Evolutionary conservation across 2,797 vertebrate species (phyloP).

Genomic region (Myotis findleyi): DNA sequence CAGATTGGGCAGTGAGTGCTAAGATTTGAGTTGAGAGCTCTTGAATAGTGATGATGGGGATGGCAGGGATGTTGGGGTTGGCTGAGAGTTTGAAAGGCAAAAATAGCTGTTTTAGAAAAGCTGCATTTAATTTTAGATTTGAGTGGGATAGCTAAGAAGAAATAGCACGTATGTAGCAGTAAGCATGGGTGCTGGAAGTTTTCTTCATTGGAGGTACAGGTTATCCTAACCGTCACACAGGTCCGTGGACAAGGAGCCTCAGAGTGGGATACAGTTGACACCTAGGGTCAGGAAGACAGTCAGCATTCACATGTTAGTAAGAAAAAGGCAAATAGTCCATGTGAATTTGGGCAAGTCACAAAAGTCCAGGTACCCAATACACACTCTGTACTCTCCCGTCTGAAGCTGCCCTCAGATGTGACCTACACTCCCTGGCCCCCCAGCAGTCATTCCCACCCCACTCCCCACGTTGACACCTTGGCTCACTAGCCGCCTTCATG

Average conservation of each 20-base stretch:
- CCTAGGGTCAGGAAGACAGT: background rate
- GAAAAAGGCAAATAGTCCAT: fast-evolving
- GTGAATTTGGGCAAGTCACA: background rate
- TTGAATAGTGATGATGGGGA: background rate
- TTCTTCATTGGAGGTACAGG: background rate
- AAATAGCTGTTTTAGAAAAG: conserved; percentile 44
- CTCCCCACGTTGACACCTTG: fast-evolving
- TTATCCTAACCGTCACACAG: fast-evolving
- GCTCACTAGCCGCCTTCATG: fast-evolving
- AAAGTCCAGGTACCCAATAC: fast-evolving
- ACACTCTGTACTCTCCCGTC: background rate
- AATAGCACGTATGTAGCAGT: background rate
- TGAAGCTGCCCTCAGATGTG: fast-evolving
- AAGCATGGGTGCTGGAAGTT: background rate
- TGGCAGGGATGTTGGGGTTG: background rate
- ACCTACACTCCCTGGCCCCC: background rate
- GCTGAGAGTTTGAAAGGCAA: background rate
- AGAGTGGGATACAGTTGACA: fast-evolving
- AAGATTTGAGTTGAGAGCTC: too few relatives aligned
- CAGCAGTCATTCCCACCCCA: fast-evolving
- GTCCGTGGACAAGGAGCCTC: fast-evolving
- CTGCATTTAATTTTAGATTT: conserved; percentile 69
- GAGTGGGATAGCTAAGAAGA: conserved; percentile 34
- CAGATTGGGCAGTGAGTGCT: fast-evolving
- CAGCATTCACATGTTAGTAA: fast-evolving